These are phyloP conservation scores for Myripristis murdjan DNA, from an alignment of 2,797 vertebrate species.

Conservation along the genomic window DNA sequence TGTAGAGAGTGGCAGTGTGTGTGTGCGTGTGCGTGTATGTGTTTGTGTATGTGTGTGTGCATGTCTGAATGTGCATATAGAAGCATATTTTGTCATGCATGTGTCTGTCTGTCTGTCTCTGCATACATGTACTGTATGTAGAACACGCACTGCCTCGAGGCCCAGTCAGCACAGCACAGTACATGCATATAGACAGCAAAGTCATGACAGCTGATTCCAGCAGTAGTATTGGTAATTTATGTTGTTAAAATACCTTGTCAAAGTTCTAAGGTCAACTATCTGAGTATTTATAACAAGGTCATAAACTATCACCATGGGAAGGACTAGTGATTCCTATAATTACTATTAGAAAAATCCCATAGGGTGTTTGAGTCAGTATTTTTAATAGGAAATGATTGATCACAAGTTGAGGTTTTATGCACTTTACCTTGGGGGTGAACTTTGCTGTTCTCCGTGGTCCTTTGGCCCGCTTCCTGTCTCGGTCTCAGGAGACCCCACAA, in stretches of 20 bases:
- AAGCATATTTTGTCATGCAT: conserved; percentile 46
- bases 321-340: conserved; percentile 53
- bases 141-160: conserved; percentile 72
- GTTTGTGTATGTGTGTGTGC: conserved; percentile 28
- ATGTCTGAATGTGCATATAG: conserved; percentile 24
- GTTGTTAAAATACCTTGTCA: conserved; percentile 86
- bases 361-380: conserved; percentile 38
- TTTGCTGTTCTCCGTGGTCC: conserved; percentile 88
- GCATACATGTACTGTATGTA: conserved; percentile 54
- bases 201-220: conserved; percentile 51
- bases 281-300: conserved; percentile 84
- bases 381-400: conserved; percentile 86
- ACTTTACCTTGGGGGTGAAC: conserved; percentile 92
- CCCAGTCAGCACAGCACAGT: conserved; percentile 26
- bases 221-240: conserved; percentile 77
- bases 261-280: conserved; percentile 84
- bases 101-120: conserved; percentile 41
- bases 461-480: conserved; percentile 91
- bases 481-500: conserved; percentile 83
- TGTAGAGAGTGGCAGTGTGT: conserved; percentile 34
- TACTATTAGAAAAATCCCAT: conserved; percentile 44
- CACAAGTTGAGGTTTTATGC: conserved; percentile 90
- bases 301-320: conserved; percentile 77
- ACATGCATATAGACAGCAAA: conserved; percentile 23
- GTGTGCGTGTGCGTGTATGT: conserved; percentile 29